Base-by-base conservation (phyloP, 2,888 invertebrate species). In the Meteorus colon region DNA sequence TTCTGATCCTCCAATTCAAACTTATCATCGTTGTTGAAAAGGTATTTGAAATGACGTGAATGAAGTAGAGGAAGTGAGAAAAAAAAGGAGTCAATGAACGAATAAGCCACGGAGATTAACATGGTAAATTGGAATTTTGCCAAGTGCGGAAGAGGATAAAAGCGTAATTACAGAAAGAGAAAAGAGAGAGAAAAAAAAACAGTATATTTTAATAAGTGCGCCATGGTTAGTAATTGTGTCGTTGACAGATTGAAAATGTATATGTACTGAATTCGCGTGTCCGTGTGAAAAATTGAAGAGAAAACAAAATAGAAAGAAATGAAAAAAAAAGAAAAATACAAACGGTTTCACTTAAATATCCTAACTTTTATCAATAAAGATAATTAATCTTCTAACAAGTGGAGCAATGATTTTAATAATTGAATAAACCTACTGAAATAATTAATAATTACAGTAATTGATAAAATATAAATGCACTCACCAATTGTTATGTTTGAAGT, bases 351-450 rank as follows among this genome's bases (percentile, higher is more conserved):
- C 79, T 82, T 80, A 82, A 74, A 79, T 80, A 81, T 80, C 69
- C 79, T 80, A 83, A 78, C 79, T 85, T 85, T 84, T 83, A 85
- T 84, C 83, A 86, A 86, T 86, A 86, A 86, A 86, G 81, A 82
- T 81, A 82, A 41, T 82, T 80, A 83, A 78, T 80, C 81, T 82
- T 82, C 74, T 78, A 80, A 78, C 60, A 72, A 76, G 63, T 72
- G 45, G 34, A 48, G 24, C 31, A 65, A 75, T 71, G 65, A 59
- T 14, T 8, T 41, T 1, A 27, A 63, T 63, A 2, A 29, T 34
- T n/a, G 14, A 31, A 63, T 12, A 8, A 31, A 63, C 31, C 63
- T 63, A 2, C 27, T 55, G 24, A 67, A 67, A 37, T 31, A 16
- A 65, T 45, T 66, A 45, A 73, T 62, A 69, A 60, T 69, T 19